Conservation (phyloP, 2,113 vertebrate genomes). For the Danio rerio region DNA sequence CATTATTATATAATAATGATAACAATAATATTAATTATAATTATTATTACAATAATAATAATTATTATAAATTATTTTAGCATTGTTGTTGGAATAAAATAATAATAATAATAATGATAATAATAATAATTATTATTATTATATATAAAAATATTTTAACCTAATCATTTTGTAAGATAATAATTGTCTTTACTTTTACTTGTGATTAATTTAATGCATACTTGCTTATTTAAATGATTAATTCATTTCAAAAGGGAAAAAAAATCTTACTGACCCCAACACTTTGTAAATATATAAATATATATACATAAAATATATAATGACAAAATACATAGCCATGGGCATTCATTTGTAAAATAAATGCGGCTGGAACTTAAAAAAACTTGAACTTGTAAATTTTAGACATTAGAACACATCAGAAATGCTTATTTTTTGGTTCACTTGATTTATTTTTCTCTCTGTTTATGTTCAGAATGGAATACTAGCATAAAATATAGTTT, state of each 20-base stretch:
- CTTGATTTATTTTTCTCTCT: neutral
- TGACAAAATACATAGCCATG: neutral
- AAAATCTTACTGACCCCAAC: neutral
- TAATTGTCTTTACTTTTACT: neutral
- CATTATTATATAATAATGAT: no score
- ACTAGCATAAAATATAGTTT: neutral
- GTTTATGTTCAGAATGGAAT: constrained; percentile 33
- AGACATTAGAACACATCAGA: neutral
- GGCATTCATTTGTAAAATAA: constrained; percentile 4
- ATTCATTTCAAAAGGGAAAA: neutral
- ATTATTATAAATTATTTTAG: no score
- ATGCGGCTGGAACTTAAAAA: neutral
- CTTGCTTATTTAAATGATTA: neutral
- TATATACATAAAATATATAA: neutral
- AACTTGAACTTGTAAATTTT: constrained; percentile 10
- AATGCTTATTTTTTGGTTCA: neutral
- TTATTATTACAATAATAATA: no score
- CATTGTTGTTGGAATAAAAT: no score
- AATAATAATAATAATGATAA: no score
- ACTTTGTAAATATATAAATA: neutral
- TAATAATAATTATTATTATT: no score
- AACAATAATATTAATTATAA: no score
- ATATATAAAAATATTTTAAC: no score
- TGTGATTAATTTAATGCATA: neutral
- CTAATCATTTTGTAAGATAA: neutral